Conservation (phyloP, 2,113 vertebrate species). For the Phaethornis superciliosus region DNA sequence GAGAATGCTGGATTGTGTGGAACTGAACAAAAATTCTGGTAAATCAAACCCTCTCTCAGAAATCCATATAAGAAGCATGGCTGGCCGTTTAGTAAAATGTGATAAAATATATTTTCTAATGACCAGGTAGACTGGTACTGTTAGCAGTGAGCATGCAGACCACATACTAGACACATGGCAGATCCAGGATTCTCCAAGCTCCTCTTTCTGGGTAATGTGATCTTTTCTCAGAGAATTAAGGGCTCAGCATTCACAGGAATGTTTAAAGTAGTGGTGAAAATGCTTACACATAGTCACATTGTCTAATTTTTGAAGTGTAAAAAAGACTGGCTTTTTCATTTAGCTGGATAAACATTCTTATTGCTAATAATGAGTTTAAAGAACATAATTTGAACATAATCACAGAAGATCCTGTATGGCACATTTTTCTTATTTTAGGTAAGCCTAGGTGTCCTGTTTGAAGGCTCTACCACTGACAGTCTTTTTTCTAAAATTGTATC, state of each 20-base stretch:
- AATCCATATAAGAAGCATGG: not conserved
- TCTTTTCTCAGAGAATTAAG: not conserved
- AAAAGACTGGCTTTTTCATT: not conserved
- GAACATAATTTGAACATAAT: not conserved
- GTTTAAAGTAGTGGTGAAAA: not conserved
- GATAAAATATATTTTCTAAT: not conserved
- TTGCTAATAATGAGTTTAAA: not conserved
- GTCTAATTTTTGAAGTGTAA: not conserved
- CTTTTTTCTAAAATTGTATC: constrained; percentile 10
- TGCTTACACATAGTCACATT: not conserved
- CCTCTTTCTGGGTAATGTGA: not conserved
- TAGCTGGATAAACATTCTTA: not conserved
- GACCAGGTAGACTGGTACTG: not conserved
- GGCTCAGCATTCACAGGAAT: not conserved
- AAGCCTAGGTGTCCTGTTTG: not conserved
- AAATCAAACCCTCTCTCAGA: not conserved
- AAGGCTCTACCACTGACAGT: not conserved
- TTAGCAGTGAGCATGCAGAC: not conserved
- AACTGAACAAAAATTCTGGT: not conserved
- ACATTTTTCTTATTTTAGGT: not conserved
- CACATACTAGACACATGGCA: not conserved
- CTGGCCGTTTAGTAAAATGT: not conserved
- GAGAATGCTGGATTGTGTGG: not conserved
- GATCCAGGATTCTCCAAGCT: not conserved
- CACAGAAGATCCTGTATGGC: not conserved